These are phyloP conservation scores for Esox lucius DNA, from an alignment of 2,797 vertebrate genomes.

Conservation along the genomic window DNA sequence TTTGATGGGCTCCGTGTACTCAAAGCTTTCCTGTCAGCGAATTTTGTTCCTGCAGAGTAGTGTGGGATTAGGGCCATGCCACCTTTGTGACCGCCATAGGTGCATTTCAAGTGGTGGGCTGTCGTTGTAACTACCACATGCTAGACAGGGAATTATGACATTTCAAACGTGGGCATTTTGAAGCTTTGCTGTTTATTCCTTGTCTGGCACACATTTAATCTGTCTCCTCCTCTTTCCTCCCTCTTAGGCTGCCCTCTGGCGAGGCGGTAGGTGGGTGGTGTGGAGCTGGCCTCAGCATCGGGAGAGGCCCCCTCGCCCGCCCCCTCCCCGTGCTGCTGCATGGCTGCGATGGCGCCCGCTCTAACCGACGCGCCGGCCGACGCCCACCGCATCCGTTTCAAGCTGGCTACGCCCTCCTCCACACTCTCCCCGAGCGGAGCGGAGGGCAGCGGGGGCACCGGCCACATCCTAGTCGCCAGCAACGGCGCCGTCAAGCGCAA, in stretches of 20 bases:
- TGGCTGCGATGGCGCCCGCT: slow-evolving; percentile 94
- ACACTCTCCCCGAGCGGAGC: slow-evolving; percentile 83
- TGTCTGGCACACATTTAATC: slow-evolving; percentile 1
- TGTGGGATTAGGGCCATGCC: neutral
- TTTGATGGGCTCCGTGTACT: neutral
- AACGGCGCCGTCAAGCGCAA: slow-evolving; percentile 89
- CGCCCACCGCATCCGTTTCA: slow-evolving; percentile 91
- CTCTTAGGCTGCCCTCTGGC: slow-evolving; percentile 73
- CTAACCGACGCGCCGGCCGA: slow-evolving; percentile 90
- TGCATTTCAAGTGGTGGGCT: neutral
- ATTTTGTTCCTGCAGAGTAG: neutral
- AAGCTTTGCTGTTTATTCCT: neutral
- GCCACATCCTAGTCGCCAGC: slow-evolving; percentile 83
- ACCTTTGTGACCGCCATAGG: neutral
- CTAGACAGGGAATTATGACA: neutral
- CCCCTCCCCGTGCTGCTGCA: slow-evolving; percentile 85
- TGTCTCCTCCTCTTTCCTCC: slow-evolving; percentile 33
- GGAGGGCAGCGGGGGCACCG: slow-evolving; percentile 83
- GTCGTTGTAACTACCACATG: neutral
- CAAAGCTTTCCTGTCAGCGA: neutral
- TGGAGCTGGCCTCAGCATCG: slow-evolving; percentile 81
- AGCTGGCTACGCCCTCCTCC: slow-evolving; percentile 88
- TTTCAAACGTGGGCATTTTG: neutral
- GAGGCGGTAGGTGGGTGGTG: slow-evolving; percentile 75
- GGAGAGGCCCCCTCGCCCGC: slow-evolving; percentile 82